Base-by-base conservation (phyloP, 2,797 vertebrate species). In the Acipenser ruthenus region DNA sequence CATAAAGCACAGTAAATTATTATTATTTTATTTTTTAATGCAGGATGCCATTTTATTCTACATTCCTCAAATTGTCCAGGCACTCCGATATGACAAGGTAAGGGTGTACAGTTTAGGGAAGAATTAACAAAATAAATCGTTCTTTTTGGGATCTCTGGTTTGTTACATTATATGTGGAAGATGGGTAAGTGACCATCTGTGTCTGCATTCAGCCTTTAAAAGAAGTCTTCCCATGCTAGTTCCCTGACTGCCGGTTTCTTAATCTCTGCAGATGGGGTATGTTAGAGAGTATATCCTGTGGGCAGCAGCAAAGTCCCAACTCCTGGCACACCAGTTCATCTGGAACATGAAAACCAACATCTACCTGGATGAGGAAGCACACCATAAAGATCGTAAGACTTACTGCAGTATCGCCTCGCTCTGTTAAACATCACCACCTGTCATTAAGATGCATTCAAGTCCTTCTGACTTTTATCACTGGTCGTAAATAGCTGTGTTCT, bases 311-410 rank as follows among this genome's bases (percentile, higher is more conserved):
- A 96, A 92, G 79, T 99, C 96, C 55, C 96, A 98, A 87, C 93
- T 99, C 2, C 85, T 99, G 69, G 96, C 95, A 11, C 96, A 99
- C 73, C 96, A 99, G 49, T 99, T 99, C 80, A 99, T 99, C 79
- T 99, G 96, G 96, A 99, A 99, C 82, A 99, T 99, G 96, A 98
- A 97, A 79, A 99, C 96, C 49, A 99, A 98, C 82, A 94, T 97
- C 81, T 99, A 84, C 76, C 61, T 96, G 78, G 96, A 98, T 15
- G 96, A 99, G 67, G 96, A 99, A 75, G 95, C 80, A 8, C 94
- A 95, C 77, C 93, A 97, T 70, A 99, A 97, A 76, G 96, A 99
- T 70, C 93, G 96, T 99, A 79, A 91, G 95, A 78, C 50, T 89
- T 51, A 10, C 15, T 18, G 78, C 50, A 8, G 7, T 8, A 48